Evolutionary conservation across 1,140 invertebrate species (phyloP), one percentile per base, ranked within the genome.

Genomic region (Pseudoatta argentina): DNA sequence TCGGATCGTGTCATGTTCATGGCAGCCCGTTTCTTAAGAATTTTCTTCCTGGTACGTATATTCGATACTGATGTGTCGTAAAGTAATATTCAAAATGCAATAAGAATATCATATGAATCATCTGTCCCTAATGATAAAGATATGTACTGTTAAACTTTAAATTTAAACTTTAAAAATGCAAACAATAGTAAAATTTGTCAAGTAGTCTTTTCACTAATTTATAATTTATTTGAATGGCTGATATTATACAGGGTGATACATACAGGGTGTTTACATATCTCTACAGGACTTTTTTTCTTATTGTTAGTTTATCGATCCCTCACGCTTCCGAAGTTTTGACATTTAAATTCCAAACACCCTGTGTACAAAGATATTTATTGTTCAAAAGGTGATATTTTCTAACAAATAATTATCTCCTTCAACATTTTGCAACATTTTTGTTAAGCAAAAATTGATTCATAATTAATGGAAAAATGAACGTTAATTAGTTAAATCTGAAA

Each of bases 1-100:
- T 99, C 85, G 97, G 97, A 91, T 96, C 96, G 24, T 96, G 95
- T 89, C 96, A 97, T 89, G 96, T 97, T 64, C 96, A 96, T 82
- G 97, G 96, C 34, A 97, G 97, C 91, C 97, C 97, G 16, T 97
- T 97, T 90, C 93, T 95, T 21, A 97, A 97, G 92, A 95, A 93
- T 81, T 97, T 97, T 93, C 94, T 97, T 77, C 96, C 97, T 91
- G 96, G 97, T 97, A 93, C 71, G 85, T 86, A 73, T 12, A 5
- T 18, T 10, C n/a, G 51, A 44, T 79, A 8, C 53, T 16, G 61
- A 7, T 16, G 21, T 48, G 44, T 34, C 24, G n/a, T 79, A 79
- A 79, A 79, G 5, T 66, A 44, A 55, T 55, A 67, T 14, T 39
- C 7, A 53, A 53, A 34, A 39, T 67, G 12, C 8, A 30, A 67